Base-by-base conservation (phyloP, 2,888 invertebrate species). In the Tachystola acroxantha region DNA sequence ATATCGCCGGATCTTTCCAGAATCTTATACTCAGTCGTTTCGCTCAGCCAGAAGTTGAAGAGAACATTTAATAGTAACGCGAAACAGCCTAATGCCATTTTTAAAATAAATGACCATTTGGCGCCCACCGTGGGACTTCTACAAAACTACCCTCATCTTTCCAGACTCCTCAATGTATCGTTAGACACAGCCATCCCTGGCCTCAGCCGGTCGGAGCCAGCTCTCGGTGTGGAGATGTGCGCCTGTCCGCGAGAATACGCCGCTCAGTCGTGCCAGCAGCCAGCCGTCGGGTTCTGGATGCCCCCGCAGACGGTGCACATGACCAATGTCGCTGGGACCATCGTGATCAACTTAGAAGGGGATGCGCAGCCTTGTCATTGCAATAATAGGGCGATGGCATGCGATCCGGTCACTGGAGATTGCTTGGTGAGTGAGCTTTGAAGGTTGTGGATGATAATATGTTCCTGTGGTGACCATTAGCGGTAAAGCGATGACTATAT, bases 201-300 rank as follows among this genome's bases (percentile, higher is more conserved):
- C 1, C 88, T 89, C 30, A 91, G 90, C 20, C 89, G 90, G 7
- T 91, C 90, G 0, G 91, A 89, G 43, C 91, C 90, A n/a, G 94
- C 96, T 0, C 89, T 89, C 19, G 94, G 96, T 0, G 92, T 98
- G 1, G 98, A 98, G 75, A 87, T 93, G 40, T 98, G 98, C 71
- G 89, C 90, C 31, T 98, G 98, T 63, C 94, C 96, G 0, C 80
- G 88, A 0, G 89, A 91, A 41, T 98, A 96, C 80, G 90, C 92
- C 45, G 94, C 96, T 0, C 89, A 92, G 0, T 98, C 98, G 0
- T 99, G 99, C 73, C 98, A 98, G 80, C 92, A 93, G 64, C 95
- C 96, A 0, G 93, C 92, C 25, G 72, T 89, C 5, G 98, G 98
- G 0, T 97, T 92, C 74, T 93, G 94, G 89, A 91, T 92, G 66